Conservation (phyloP, 2,797 vertebrate species). For the Sebastes jordani region DNA sequence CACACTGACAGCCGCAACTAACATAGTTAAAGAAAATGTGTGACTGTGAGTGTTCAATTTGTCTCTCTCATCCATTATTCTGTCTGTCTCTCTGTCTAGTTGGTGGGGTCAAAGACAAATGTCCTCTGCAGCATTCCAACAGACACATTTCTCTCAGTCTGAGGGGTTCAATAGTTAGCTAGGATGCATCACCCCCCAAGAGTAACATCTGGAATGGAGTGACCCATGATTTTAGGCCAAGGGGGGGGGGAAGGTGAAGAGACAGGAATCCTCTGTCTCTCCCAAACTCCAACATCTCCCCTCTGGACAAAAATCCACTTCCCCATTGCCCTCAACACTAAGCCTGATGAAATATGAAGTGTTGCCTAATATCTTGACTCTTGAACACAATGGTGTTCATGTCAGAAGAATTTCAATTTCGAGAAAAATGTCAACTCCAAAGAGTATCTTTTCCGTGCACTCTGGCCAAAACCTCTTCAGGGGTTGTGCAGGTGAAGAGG, state of each 20-base stretch:
- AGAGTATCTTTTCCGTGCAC: conserved; percentile 28
- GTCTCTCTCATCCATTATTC: not conserved
- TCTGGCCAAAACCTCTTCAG: conserved; percentile 40
- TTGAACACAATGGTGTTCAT: not conserved
- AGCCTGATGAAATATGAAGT: conserved; percentile 22
- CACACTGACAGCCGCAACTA: not conserved
- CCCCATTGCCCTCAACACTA: not conserved
- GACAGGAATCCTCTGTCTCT: conserved; percentile 31
- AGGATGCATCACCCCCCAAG: conserved; percentile 18
- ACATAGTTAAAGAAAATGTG: not conserved
- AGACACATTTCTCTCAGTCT: conserved; percentile 34
- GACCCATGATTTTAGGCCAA: conserved; percentile 56
- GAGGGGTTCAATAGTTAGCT: conserved; percentile 30
- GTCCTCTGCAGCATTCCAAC: conserved; percentile 49
- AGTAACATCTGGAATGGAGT: conserved; percentile 77
- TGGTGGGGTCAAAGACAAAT: conserved; percentile 37
- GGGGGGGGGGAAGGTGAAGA: conserved; percentile 37
- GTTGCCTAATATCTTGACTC: not conserved
- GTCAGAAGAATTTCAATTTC: conserved; percentile 18
- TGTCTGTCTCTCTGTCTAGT: not conserved
- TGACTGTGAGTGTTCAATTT: not conserved
- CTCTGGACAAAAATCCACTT: conserved; percentile 18
- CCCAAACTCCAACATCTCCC: conserved; percentile 22
- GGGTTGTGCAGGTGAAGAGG: conserved; percentile 47
- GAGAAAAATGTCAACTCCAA: conserved; percentile 21